Percentiles rank a stretch among this genome's conserved stretches.
Evolutionary conservation across 2,113 vertebrate genomes (phyloP).

Genomic region (Campylorhamphus procurvoides): DNA sequence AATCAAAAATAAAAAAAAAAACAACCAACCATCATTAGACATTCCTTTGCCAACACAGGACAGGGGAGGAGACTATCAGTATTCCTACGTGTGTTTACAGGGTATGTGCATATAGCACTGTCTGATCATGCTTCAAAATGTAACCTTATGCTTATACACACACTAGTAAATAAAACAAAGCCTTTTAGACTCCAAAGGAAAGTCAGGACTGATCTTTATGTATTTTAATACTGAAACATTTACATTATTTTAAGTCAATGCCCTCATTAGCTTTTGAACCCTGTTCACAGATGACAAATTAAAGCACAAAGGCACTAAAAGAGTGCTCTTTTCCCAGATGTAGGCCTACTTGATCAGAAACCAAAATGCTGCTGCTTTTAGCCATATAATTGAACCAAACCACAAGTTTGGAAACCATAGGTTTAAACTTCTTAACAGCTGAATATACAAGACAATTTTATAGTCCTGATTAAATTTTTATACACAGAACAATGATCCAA

Average conservation of each 20-base stretch:
- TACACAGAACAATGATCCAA: neutral
- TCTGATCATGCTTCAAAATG: slow-evolving; percentile 9
- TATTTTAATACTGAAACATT: slow-evolving; percentile 35
- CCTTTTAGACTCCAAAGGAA: neutral
- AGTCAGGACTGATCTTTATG: neutral
- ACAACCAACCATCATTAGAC: neutral
- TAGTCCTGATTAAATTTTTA: neutral
- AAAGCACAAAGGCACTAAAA: neutral
- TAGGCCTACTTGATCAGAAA: neutral
- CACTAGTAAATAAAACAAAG: slow-evolving; percentile 10
- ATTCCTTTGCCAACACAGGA: neutral
- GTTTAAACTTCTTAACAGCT: neutral
- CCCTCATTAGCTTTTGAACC: neutral
- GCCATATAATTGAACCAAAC: neutral
- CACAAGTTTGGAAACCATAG: neutral
- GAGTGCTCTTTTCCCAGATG: neutral
- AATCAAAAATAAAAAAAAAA: neutral
- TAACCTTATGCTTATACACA: neutral
- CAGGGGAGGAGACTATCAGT: neutral
- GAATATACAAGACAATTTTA: neutral
- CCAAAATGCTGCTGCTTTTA: neutral
- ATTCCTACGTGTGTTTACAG: neutral
- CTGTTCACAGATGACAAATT: slow-evolving; percentile 12
- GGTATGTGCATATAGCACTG: neutral
- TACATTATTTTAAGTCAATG: neutral